Evolutionary conservation across 2,113 vertebrate species (phyloP).

Genomic region (Elachura formosa): DNA sequence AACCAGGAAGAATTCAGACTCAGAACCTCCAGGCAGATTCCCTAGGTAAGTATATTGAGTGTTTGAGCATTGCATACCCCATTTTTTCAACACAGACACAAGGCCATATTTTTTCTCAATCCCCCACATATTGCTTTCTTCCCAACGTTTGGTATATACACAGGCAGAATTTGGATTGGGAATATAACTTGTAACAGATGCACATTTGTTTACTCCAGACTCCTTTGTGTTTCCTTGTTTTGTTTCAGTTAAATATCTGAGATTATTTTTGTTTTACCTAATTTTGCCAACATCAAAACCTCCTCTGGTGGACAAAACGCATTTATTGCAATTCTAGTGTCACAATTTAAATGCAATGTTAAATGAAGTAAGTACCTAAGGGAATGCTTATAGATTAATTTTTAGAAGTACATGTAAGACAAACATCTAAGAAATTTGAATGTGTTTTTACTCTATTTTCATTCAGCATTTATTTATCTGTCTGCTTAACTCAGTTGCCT

Average conservation of each 20-base stretch:
- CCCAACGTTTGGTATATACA: not conserved
- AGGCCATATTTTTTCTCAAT: not conserved
- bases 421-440: not conserved
- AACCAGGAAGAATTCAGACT: not conserved
- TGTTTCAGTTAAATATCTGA: not conserved
- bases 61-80: accelerated
- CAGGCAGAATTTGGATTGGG: not conserved
- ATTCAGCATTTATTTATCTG: not conserved
- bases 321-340: not conserved
- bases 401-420: not conserved
- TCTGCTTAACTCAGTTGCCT: not conserved
- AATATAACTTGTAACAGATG: not conserved
- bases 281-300: not conserved
- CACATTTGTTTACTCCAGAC: not conserved
- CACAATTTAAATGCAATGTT: not conserved
- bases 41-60: too few relatives aligned
- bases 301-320: not conserved
- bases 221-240: not conserved
- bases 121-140: not conserved
- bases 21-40: not conserved
- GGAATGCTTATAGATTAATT: not conserved
- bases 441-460: not conserved
- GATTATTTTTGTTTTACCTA: not conserved
- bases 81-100: not conserved
- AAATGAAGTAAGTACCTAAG: not conserved